Base-by-base conservation (phyloP, 2,113 vertebrate species). In the Apodemus sylvaticus region DNA sequence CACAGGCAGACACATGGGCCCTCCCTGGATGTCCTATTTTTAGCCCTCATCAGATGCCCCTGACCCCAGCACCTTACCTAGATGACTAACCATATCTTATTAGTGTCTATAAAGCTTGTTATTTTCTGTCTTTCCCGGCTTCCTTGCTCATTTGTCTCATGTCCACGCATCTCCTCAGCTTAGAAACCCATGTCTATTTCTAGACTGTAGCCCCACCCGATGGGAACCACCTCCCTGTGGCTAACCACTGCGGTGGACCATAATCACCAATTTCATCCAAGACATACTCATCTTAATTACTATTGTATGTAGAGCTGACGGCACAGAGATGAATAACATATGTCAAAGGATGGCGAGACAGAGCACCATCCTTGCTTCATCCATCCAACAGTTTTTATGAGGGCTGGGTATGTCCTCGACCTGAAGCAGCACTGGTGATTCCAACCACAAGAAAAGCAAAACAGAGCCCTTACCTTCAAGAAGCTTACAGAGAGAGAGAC, bases 121-220 rank as follows among this genome's bases (percentile, higher is more conserved):
- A 31, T 91, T 95, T 93, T 81, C 68, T 51, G 39, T 74, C 93
- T 78, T 39, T 14, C 22, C 68, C n/a, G 77, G 64, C 26, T 89
- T 86, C 51, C 20, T 73, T 88, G 42, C 48, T 51, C 68, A 83
- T 58, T 9, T 24, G 62, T 68, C 86, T 42, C 45, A 12, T 68
- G 66, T 12, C 53, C 82, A 77, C 2, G 34, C 36, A 81, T 51
- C 74, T 74, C 26, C 13, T 12, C 39, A 81, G 66, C 36, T 77
- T 79, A 53, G 45, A 73, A 94, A 90, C 55, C 55, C 62, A 68
- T 68, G 66, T 78, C 95, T 93, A 90, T 95, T 96, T 91, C 31
- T 42, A 95, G 76, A 79, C 20, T 42, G 34, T 39, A 34, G 48
- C 14, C 31, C 90, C 29, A 39, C 73, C 90, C 79, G 29, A 3